A percentile compares a stretch with the other conserved stretches of the same genome.
phyloP scores from a whole-genome alignment of 2,888 invertebrate species.

The Sesamia inferens region DNA sequence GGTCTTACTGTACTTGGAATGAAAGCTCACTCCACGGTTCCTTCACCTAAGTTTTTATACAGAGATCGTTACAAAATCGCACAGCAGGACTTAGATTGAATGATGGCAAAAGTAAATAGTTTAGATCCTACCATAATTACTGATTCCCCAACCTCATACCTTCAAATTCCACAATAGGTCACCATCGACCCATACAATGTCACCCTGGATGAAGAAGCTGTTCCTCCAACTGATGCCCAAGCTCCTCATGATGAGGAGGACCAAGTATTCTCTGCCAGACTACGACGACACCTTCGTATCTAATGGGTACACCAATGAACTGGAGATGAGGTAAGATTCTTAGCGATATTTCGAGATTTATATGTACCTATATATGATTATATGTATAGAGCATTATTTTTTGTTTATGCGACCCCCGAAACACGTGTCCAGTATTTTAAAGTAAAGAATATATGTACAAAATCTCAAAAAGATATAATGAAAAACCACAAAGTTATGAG shows the following conservation, averaged over 20 bases:
- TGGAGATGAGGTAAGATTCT: slow-evolving; percentile 93
- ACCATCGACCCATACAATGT: slow-evolving; percentile 98
- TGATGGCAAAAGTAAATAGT: background rate
- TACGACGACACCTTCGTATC: slow-evolving; percentile 95
- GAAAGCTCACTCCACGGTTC: too few species aligned
- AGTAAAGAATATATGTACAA: too few species aligned
- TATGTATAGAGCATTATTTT: too few species aligned
- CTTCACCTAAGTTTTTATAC: too few species aligned
- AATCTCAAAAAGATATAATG: too few species aligned
- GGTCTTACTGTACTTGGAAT: too few species aligned
- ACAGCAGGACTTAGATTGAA: background rate
- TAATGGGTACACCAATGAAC: slow-evolving; percentile 94
- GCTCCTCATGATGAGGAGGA: slow-evolving; percentile 96
- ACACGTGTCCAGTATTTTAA: too few species aligned
- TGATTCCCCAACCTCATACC: slow-evolving; percentile 7
- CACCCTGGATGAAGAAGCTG: slow-evolving; percentile 96
- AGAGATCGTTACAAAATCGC: too few species aligned
- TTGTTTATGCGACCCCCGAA: too few species aligned
- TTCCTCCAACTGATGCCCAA: slow-evolving; percentile 98
- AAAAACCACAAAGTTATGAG: too few species aligned
- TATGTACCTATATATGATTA: too few species aligned
- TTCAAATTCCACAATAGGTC: slow-evolving; percentile 89
- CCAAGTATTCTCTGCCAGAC: slow-evolving; percentile 95
- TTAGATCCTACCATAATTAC: background rate
- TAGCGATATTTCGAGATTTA: background rate